A percentile compares a stretch with the other conserved stretches of the same genome.
phyloP scores from a whole-genome alignment of 2,888 invertebrate genomes.

The Pherbina coryleti region DNA sequence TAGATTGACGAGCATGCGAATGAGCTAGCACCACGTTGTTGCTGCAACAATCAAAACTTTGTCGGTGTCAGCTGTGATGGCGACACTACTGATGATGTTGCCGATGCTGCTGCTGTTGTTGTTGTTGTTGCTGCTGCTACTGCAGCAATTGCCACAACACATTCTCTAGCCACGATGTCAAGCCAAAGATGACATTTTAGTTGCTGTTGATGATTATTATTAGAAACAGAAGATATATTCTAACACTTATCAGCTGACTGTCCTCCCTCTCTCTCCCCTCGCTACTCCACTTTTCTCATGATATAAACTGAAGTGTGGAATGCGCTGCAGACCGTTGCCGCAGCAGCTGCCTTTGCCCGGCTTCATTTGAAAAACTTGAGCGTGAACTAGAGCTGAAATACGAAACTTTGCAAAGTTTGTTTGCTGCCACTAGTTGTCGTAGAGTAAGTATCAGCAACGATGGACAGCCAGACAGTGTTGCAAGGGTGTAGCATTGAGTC shows the following conservation, averaged over 20 bases:
- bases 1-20: not conserved
- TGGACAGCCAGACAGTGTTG: not conserved
- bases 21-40: not conserved
- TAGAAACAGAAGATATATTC: constrained; percentile 20
- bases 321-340: not conserved
- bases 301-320: too few relatives aligned
- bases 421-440: not conserved
- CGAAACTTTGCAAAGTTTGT: constrained; percentile 20
- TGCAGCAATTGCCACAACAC: not conserved
- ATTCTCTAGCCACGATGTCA: not conserved
- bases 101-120: not conserved
- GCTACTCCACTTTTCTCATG: too few relatives aligned
- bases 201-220: constrained; percentile 17
- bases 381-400: constrained; percentile 30
- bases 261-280: not conserved
- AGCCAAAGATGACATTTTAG: constrained; percentile 5
- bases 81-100: not conserved
- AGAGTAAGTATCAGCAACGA: not conserved
- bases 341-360: not conserved
- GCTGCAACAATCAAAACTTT: constrained; percentile 9
- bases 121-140: not conserved
- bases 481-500: not conserved
- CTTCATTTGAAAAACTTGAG: constrained; percentile 14
- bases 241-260: not conserved
- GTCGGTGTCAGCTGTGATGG: not conserved